Percentiles rank a stretch among this genome's conserved stretches.
phyloP scores from a whole-genome alignment of 1,140 invertebrate species.

The Lepidurus couesii region DNA sequence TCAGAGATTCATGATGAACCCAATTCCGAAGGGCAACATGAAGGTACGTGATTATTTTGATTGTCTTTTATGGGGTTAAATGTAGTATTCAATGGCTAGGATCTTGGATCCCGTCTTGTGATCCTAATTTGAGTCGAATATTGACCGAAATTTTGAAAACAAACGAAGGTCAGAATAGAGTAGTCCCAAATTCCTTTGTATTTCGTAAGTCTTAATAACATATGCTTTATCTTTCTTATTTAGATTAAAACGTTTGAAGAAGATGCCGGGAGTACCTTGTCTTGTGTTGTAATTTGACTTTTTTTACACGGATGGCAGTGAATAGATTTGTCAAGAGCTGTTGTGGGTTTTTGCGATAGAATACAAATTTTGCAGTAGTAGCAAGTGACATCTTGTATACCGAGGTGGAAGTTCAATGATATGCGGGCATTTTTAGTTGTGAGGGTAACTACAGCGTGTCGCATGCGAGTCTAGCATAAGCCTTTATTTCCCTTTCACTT shows the following conservation, averaged over 20 bases:
- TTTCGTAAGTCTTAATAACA: no score
- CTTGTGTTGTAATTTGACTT: no score
- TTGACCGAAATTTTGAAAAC: neutral
- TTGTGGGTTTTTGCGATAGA: no score
- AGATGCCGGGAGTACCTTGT: no score
- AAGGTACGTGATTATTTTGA: neutral
- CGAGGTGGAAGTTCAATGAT: neutral
- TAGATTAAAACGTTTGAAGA: no score
- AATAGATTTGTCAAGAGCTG: no score
- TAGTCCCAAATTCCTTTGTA: neutral
- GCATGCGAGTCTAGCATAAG: neutral
- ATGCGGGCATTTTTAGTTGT: neutral
- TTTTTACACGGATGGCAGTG: no score
- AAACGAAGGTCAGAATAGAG: neutral
- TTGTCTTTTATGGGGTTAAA: neutral
- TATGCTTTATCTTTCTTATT: no score
- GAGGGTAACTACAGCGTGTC: neutral
- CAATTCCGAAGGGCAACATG: neutral
- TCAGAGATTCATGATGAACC: constrained; percentile 33
- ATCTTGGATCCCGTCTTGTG: constrained; percentile 1
- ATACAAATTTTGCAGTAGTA: no score
- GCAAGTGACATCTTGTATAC: neutral
- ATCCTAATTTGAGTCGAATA: neutral
- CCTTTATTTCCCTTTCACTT: constrained; percentile 8
- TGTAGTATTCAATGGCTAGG: neutral